Percentiles rank a stretch among this genome's conserved stretches.
Evolutionary conservation across 2,113 vertebrate species (phyloP).

Genomic region (Ceratotherium simum): DNA sequence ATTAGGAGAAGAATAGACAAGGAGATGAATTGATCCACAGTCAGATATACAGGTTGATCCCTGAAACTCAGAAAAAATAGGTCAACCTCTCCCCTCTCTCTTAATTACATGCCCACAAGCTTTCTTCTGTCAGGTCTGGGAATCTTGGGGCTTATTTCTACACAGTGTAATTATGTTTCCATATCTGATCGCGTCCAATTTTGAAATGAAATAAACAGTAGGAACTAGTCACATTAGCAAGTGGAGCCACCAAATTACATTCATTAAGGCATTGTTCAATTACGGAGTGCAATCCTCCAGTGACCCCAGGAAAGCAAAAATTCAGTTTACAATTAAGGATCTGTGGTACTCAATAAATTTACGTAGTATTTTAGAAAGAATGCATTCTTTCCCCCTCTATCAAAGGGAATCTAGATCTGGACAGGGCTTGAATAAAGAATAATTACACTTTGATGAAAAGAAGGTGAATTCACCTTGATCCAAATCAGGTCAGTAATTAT

Average conservation of each 20-base stretch:
- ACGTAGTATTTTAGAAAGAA: constrained; percentile 65
- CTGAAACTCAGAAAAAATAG: constrained; percentile 73
- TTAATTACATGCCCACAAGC: constrained; percentile 78
- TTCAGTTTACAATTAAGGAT: constrained; percentile 63
- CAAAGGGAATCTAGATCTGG: constrained; percentile 57
- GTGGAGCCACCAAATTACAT: constrained; percentile 74
- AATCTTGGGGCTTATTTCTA: constrained; percentile 74
- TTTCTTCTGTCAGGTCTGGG: constrained; percentile 74
- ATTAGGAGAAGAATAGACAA: constrained; percentile 77
- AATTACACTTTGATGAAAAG: constrained; percentile 73
- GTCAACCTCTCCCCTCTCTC: constrained; percentile 62
- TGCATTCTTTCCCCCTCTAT: constrained; percentile 19
- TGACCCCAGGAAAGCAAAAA: constrained; percentile 73
- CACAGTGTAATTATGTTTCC: constrained; percentile 79
- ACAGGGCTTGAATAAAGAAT: constrained; percentile 66
- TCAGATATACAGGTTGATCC: constrained; percentile 73
- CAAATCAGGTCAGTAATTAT: constrained; percentile 72
- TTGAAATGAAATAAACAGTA: constrained; percentile 80
- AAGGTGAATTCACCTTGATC: constrained; percentile 71
- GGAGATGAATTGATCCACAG: constrained; percentile 70
- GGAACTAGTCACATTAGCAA: constrained; percentile 71
- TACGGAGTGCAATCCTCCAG: constrained; percentile 57
- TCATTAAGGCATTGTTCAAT: constrained; percentile 79
- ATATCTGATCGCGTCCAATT: constrained; percentile 73
- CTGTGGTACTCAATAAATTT: constrained; percentile 60